Percentiles rank a stretch among this genome's conserved stretches.
Evolutionary conservation across 2,797 vertebrate genomes (phyloP).

Genomic region (Lacerta agilis): DNA sequence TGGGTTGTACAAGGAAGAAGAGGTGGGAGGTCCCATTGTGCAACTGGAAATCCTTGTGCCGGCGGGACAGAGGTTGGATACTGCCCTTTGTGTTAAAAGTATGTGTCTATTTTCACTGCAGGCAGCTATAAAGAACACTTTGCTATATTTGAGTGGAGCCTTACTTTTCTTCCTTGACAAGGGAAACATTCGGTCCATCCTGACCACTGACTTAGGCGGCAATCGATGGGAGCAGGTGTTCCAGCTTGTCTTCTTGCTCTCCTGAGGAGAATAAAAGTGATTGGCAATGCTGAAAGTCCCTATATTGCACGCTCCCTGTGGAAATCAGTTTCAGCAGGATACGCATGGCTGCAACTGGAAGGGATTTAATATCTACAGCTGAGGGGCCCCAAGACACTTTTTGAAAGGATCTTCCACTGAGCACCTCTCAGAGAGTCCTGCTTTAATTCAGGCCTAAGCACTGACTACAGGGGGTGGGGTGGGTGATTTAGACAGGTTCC

Average conservation of each 20-base stretch:
- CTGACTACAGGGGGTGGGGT: no score
- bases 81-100: not conserved
- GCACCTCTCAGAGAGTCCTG: no score
- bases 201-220: conserved; percentile 85
- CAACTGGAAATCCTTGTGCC: no score
- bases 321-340: not conserved
- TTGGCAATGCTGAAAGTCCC: not conserved
- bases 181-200: conserved; percentile 88
- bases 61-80: no score
- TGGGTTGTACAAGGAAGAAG: no score
- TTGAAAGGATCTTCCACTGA: not conserved
- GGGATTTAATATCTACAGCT: not conserved
- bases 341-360: not conserved
- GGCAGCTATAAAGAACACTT: conserved; percentile 64
- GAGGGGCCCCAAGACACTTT: not conserved
- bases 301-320: not conserved
- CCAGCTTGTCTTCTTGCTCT: conserved; percentile 63
- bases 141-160: conserved; percentile 45
- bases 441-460: not conserved
- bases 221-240: conserved; percentile 77
- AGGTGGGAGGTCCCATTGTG: no score
- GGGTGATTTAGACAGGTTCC: no score
- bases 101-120: conserved; percentile 60
- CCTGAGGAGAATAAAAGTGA: conserved; percentile 48
- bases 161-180: conserved; percentile 88